Percentiles rank a stretch among this genome's conserved stretches.
Conservation (phyloP, 2,113 vertebrate species). For the Paedocypris sp. region DNA sequence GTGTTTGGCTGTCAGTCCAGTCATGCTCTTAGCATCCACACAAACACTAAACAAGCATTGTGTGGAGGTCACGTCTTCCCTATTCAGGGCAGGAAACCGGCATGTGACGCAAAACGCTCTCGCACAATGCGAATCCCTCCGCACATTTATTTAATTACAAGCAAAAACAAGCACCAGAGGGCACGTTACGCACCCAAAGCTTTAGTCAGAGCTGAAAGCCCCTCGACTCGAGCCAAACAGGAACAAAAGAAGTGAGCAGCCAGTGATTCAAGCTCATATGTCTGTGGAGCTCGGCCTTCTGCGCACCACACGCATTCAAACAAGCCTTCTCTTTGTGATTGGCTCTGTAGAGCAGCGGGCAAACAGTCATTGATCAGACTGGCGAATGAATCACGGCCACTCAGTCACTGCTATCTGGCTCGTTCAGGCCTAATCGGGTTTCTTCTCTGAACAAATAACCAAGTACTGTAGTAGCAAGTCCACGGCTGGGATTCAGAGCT, state of each 20-base stretch:
- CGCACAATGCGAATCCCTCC: background rate
- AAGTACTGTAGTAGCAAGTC: background rate
- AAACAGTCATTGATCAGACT: constrained; percentile 21
- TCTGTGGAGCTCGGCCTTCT: constrained; percentile 11
- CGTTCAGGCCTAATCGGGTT: constrained; percentile 8
- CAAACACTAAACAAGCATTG: background rate
- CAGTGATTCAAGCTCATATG: constrained; percentile 30
- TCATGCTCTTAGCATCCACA: background rate
- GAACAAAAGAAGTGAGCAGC: background rate
- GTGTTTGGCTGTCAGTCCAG: background rate
- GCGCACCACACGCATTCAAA: background rate
- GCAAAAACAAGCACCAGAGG: background rate
- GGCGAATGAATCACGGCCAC: constrained; percentile 25
- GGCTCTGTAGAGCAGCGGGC: background rate
- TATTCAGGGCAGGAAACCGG: constrained; percentile 29
- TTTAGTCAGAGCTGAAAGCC: constrained; percentile 20
- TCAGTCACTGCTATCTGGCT: constrained; percentile 14
- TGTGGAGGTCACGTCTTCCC: background rate
- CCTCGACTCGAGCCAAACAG: constrained; percentile 18
- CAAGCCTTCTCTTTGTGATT: constrained; percentile 13
- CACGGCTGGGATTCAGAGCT: background rate
- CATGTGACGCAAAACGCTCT: constrained; percentile 1
- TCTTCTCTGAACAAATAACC: background rate
- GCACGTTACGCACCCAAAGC: background rate
- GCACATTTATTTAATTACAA: background rate